Evolutionary conservation across 2,113 vertebrate species (phyloP), one percentile per base, ranked within the genome.

Genomic region (Connochaetes taurinus): DNA sequence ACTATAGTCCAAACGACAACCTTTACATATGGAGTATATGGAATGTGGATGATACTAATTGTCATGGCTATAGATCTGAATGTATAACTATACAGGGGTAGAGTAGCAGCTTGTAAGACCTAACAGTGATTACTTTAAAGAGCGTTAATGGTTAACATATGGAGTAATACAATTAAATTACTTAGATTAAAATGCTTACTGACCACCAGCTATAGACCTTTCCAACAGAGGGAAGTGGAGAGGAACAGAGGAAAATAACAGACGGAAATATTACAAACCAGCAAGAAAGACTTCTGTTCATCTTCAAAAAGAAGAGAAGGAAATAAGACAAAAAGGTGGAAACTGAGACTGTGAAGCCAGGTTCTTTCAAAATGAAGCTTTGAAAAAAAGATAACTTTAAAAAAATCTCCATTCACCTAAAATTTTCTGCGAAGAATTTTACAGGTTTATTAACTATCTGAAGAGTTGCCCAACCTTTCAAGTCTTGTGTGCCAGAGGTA

Each of bases 151-250:
- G n/a, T 71, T 97, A 92, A 45, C 25, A 74, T 45, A 55, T 76
- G 16, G 33, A 87, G 21, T 45, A 76, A 95, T 50, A 52, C 36
- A 96, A 86, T 96, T 40, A 96, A 78, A 74, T 88, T 82, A 57
- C 11, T 57, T 64, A 80, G 15, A 81, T 80, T 84, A 50, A 96
- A 95, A 60, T 96, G 13, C 12, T 98, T 91, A 74, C 45, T 81
- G 64, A 80, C 23, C 29, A 91, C 27, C 29, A 95, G 86, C 40
- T 86, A 21, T 27, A 89, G 74, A 40, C 13, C 6, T 88, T 92
- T 53, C 76, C 21, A 85, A 93, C 29, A n/a, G 25, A 96, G 25
- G 23, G 84, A 85, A 92, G n/a, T 62, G 36, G 93, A 71, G 52
- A 90, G 81, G 21, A 83, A 55, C 50, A 55, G 81, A 53, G 81